These are phyloP conservation scores for Thecophora atra DNA, from an alignment of 2,888 invertebrate species.

Conservation along the genomic window DNA sequence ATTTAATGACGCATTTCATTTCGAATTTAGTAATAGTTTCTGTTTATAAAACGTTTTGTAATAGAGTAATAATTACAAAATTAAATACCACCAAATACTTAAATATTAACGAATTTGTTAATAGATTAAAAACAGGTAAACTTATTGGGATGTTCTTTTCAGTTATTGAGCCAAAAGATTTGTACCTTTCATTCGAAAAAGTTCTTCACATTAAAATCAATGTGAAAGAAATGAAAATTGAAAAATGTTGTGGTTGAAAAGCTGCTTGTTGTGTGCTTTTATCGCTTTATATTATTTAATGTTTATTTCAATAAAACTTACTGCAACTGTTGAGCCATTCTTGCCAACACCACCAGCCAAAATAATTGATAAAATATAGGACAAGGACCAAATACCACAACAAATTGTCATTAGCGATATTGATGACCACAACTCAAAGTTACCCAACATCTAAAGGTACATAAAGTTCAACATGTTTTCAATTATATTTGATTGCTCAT, in stretches of 20 bases:
- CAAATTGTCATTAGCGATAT: conserved; percentile 79
- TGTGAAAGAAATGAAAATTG: conserved; percentile 8
- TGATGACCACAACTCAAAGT: conserved; percentile 78
- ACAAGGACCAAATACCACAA: conserved; percentile 77
- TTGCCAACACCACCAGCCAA: conserved; percentile 96
- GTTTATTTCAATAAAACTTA: conserved; percentile 71
- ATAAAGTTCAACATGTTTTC: conserved; percentile 35
- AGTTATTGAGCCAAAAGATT: conserved; percentile 56
- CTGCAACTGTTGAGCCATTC: conserved; percentile 99
- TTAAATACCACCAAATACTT: conserved; percentile 30
- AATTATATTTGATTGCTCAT: neutral
- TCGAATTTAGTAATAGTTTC: too few species aligned
- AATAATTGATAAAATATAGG: conserved; percentile 80
- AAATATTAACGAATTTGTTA: conserved; percentile 33
- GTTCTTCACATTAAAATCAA: neutral
- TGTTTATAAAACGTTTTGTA: too few species aligned
- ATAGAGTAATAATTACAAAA: neutral
- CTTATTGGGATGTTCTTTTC: neutral
- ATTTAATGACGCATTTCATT: too few species aligned
- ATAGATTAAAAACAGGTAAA: conserved; percentile 3
- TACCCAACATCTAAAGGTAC: conserved; percentile 69
- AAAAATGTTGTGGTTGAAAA: conserved; percentile 20
- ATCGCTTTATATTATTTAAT: too few species aligned
- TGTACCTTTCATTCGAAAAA: conserved; percentile 41
- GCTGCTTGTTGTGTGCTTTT: neutral